Evolutionary conservation across 2,113 vertebrate genomes (phyloP), one percentile per base, ranked within the genome.

Genomic region (Nannobrachium achirus): DNA sequence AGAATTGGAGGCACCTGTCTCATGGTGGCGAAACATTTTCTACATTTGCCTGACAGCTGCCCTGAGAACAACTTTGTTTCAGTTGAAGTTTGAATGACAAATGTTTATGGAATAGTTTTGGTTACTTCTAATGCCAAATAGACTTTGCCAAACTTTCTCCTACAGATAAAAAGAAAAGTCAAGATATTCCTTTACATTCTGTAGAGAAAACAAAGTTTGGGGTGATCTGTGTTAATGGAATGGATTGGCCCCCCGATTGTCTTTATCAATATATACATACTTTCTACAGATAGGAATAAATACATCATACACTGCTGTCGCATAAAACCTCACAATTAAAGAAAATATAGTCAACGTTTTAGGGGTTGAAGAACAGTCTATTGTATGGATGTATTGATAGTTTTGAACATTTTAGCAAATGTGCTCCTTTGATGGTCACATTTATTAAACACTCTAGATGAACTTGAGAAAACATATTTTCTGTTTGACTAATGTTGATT

Each of bases 241-340:
- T 76, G 77, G 71, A 71, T 75, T 55, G 50, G 57, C 81, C 75
- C 58, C 1, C 74, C 79, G 75, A 80, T 71, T 71, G 69, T 63
- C 75, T 79, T 86, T 69, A 74, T 79, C 73, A 86, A 80, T 88
- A 88, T 89, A 77, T 89, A 89, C 83, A 90, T 55, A 83, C 75
- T 86, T 85, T 89, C 83, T 90, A 88, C 84, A 89, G 70, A 79
- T 74, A 87, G 69, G 77, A 89, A 90, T 86, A 90, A 89, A 90
- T 89, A 89, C 81, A 86, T 81, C 73, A 75, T n/a, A 71, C 63
- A 71, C 81, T 83, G 81, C 86, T 84, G 88, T 75, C 76, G 55
- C 85, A 69, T 38, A 57, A 80, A 39, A 53, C 53, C 20, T 13
- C 15, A n/a, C 46, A 33, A 33, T n/a, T 33, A 33, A 33, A 33